Base-by-base conservation (phyloP, 1,140 invertebrate species). In the Hyles euphorbiae region DNA sequence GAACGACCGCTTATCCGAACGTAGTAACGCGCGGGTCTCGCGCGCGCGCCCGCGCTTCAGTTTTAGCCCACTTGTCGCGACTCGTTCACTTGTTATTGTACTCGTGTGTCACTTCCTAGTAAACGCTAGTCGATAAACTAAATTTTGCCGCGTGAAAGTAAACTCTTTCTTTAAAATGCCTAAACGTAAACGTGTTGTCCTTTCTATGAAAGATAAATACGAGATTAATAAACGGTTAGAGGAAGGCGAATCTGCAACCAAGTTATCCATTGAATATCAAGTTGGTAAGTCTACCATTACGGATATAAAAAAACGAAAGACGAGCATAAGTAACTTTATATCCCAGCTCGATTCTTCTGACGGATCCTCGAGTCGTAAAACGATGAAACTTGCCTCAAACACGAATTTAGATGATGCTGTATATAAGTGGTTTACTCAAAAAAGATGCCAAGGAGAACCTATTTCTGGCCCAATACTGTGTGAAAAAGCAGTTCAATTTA, bases 341-440 rank as follows among this genome's bases (percentile, higher is more conserved):
- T 64, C 63, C 36, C 56, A 66, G 49, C 58, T 66, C 32, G 61
- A 66, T 69, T 65, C 67, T 60, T 60, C 63, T 69, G 66, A 68
- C 55, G 62, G 60, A 67, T 71, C 60, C 51, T 45, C 65, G 43
- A 65, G 60, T 65, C 62, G 61, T 63, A 63, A 67, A 67, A 67
- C 65, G 32, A 67, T 72, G 66, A 68, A 66, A 46, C 63, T 68
- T 66, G 60, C 60, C 61, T 43, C 59, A 68, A 64, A 69, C 58
- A 66, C 56, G 36, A 61, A 62, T 65, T 64, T 68, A 63, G 66
- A 72, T 72, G 12, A 47, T 47, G 65, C 62, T 64, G 44, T 67
- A 60, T 65, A 57, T 65, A 60, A 61, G 61, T 70, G 68, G 61
- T 67, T 70, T 65, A 36, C 53, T 64, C 67, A 67, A 67, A 67